Evolutionary conservation across 1,140 invertebrate genomes (phyloP), one percentile per base, ranked within the genome.

Genomic region (Aphelenchoides avenae): DNA sequence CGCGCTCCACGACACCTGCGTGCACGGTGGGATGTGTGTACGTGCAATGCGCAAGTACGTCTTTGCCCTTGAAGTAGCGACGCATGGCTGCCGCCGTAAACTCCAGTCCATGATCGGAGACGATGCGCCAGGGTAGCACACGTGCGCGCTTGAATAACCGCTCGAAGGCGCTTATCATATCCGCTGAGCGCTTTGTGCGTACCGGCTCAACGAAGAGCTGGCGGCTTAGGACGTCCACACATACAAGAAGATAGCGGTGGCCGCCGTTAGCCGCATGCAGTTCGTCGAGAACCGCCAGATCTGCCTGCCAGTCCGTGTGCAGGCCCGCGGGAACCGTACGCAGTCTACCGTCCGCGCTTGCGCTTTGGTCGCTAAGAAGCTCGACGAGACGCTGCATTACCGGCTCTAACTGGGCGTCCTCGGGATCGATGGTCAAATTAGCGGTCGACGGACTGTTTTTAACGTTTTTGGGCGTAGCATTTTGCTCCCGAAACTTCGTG

Each of bases 271-370:
- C 31, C 0, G 18, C 7, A 2, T n/a, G 31, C 20, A 67, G 7
- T 11, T 31, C 9, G 6, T 67, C 34, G 11, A 62, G 41, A n/a
- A 51, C 30, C 7, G 66, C 36, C 9, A 62, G 22, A 37, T 62
- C 60, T 11, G 60, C 60, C 29, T 62, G 60, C 49, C 54, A 67
- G 24, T 62, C 63, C 5, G 63, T 66, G 30, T 62, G 31, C 24
- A 62, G 31, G 11, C 60, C 60, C 1, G 39, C 9, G 5, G 60
- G 24, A 0, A 60, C 22, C 6, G 57, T 66, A 9, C 27, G 29
- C 3, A 62, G 27, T 4, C 54, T n/a, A n/a, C n/a, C n/a, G n/a
- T n/a, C 42, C 13, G 13, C 42, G 13, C 13, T 34, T 15, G 42
- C 39, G 13, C n/a, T n/a, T n/a, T n/a, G n/a, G n/a, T n/a, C n/a